phyloP scores from a whole-genome alignment of 2,797 vertebrate species.

The Margarornis squamiger region DNA sequence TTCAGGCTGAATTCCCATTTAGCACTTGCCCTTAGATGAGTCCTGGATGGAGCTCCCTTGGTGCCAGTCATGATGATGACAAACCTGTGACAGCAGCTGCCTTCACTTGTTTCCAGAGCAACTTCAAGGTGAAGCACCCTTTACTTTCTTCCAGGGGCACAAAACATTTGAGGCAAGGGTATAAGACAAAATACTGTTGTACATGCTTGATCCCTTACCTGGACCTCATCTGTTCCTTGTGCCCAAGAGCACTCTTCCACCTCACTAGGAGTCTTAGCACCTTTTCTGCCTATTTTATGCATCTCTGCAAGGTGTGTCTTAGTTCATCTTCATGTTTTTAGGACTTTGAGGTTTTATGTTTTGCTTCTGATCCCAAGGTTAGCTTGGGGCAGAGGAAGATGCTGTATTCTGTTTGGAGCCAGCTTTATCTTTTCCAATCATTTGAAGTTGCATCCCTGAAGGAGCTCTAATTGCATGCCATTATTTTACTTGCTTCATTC shows the following conservation, averaged over 20 bases:
- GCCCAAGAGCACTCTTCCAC: neutral
- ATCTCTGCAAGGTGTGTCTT: neutral
- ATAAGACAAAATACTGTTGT: neutral
- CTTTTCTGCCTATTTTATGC: neutral
- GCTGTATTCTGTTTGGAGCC: neutral
- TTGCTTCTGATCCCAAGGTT: neutral
- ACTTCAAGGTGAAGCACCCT: neutral
- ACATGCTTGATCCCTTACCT: neutral
- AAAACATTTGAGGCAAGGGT: neutral
- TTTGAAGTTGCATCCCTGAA: neutral
- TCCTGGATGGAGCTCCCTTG: neutral
- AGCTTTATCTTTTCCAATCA: neutral
- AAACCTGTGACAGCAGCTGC: neutral
- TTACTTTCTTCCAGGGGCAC: neutral
- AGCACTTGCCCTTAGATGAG: neutral
- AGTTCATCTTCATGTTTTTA: neutral
- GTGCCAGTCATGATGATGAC: neutral
- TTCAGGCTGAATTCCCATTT: neutral
- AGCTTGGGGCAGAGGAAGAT: neutral
- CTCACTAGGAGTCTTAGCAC: neutral
- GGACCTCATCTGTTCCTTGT: neutral
- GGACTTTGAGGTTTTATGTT: neutral
- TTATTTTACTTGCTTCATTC: neutral
- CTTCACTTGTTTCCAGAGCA: neutral
- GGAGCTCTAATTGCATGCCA: neutral